Evolutionary conservation across 2,797 vertebrate genomes (phyloP), one percentile per base, ranked within the genome.

Genomic region (Parauchenoglanis punctatus): DNA sequence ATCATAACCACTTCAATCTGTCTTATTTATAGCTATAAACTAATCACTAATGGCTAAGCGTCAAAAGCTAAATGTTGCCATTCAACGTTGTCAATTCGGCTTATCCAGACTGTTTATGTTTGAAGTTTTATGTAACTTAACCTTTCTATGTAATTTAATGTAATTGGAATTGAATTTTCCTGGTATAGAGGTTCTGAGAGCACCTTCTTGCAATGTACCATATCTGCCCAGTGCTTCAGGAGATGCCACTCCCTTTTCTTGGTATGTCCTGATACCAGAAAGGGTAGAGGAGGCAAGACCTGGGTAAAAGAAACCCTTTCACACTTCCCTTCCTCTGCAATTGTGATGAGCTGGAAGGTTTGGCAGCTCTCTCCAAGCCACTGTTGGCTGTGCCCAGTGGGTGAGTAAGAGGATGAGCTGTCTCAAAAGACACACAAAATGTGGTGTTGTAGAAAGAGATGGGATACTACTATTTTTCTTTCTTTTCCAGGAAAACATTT

Each of bases 171-270:
- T 59, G 5, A 6, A 40, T 35, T 83, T 65, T 77, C 23, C 31
- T 17, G 61, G 7, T 68, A n/a, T 84, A 10, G 12, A n/a, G 25
- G 23, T 13, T 76, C 17, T 11, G n/a, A 82, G 59, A 61, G 83
- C 58, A 65, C 81, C 77, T 93, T 92, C 83, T 94, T 92, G 87
- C 87, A 91, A 82, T 0, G 89, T 67, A 90, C 81, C 86, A 89
- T 88, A 87, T 92, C 89, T 61, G 7, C 11, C 72, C 86, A 44
- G 6, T 67, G 5, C 11, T 52, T 67, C 44, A 56, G 25, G 56
- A 3, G 5, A 78, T 54, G 35, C 65, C 31, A 54, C 63, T 86
- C 88, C 88, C 59, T 52, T 28, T 54, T 54, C 18, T 25, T 88
- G 40, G 23, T 49, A 28, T 18, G 73, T 35, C 35, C 46, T 89